Evolutionary conservation across 1,140 invertebrate species (phyloP), one percentile per base, ranked within the genome.

Genomic region (Macrocentrus cingulum): DNA sequence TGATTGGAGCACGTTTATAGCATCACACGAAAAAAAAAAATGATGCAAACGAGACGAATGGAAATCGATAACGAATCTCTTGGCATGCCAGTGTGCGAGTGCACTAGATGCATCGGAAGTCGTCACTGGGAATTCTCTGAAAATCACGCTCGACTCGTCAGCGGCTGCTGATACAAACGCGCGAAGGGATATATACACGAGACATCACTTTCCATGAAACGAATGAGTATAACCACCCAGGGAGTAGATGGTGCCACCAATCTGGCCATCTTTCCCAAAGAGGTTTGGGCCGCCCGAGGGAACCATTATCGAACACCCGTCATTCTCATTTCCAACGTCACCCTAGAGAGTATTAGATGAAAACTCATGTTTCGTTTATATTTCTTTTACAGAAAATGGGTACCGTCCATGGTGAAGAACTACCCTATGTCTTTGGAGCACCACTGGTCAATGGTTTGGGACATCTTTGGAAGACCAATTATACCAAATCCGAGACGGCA

Each of bases 371-470:
- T n/a, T n/a, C 32, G 9, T 25, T 25, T 48, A 23, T 63, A 67
- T 62, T 66, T 19, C 77, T 61, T 63, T 84, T 84, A n/a, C 81
- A 89, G 87, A 83, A 87, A 74, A 88, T 90, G 83, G 92, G 92
- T 0, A 88, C 91, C 0, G 89, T 94, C 0, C 91, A 94, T 62
- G 94, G 93, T 0, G 94, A 95, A 74, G 94, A 97, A 69, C 78
- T 97, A 44, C 90, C 92, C 2, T 97, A 94, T 71, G 82, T 97
- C 41, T 93, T 97, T 66, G 95, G 94, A 4, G 88, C 85, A 49
- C 91, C 86, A 22, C 80, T 89, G 51, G 87, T 91, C 11, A 87
- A 90, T 42, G 85, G 87, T 1, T 85, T 90, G 63, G 86, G 83
- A 44, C 90, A 90, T 69, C 94, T 91, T 72, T 86, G 87, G 0